Base-by-base conservation (phyloP, 2,113 vertebrate genomes). In the Turdus rufiventris region DNA sequence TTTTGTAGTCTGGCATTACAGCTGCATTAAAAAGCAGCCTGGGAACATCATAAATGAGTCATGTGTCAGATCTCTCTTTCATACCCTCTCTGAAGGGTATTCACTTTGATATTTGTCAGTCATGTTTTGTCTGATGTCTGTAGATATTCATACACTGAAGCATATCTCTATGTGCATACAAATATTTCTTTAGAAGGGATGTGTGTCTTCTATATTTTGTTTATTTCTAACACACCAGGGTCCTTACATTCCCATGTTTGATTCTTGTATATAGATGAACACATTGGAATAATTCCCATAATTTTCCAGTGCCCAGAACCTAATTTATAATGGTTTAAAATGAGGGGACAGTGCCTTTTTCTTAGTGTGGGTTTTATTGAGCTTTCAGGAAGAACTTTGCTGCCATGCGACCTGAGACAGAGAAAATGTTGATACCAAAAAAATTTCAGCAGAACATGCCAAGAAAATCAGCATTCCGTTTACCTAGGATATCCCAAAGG, bases 401-500 rank as follows among this genome's bases (percentile, higher is more conserved):
- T 93, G 63, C 88, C 95, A 54, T 81, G 76, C 1, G 79, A 79
- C 71, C 76, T 86, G 89, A 96, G 68, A 94, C 68, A 88, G 47
- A 85, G 83, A 84, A 96, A 86, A 92, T 93, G 80, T 91, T 94
- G 93, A 90, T 94, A 94, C 65, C 85, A 91, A 85, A 94, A 81
- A 97, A 96, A 91, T 76, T 77, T 72, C 61, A 74, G 68, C 72
- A 83, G 19, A 91, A 7, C 38, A 61, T 40, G 95, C 94, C 94
- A 96, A 96, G 75, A 95, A 96, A 86, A 96, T 93, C 95, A 94
- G 43, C 65, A 79, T 93, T 88, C 58, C 72, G 91, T 94, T 97
- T 97, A 94, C 91, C 89, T 94, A 94, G 89, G 57, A 29, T 88
- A 90, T 94, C 91, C 94, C 94, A 95, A 57, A 94, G 94, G 95